A percentile compares a stretch with the other conserved stretches of the same genome.
These are phyloP conservation scores for Drosophila kambysellisi DNA, from an alignment of 2,888 invertebrate species.

Conservation along the genomic window DNA sequence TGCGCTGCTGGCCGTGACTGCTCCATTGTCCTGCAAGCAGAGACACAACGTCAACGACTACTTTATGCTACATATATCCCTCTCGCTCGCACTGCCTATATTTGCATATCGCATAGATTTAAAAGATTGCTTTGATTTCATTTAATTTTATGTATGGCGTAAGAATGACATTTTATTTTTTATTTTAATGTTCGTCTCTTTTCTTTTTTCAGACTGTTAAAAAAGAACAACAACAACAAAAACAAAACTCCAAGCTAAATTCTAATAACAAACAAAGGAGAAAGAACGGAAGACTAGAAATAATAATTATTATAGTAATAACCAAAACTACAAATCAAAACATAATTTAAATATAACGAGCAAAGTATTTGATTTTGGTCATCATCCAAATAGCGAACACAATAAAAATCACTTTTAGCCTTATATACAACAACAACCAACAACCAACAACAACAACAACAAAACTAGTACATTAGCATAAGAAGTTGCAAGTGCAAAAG, in stretches of 20 bases:
- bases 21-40: not conserved
- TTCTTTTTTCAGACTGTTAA: slow-evolving; percentile 61
- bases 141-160: too few species aligned
- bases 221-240: slow-evolving; percentile 63
- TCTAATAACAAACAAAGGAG: slow-evolving; percentile 58
- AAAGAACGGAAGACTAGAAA: slow-evolving; percentile 72
- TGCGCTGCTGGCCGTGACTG: not conserved
- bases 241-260: slow-evolving; percentile 53
- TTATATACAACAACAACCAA: slow-evolving; percentile 63
- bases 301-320: slow-evolving; percentile 52
- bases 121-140: not conserved
- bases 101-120: not conserved
- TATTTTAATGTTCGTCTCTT: not conserved
- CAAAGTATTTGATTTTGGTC: slow-evolving; percentile 59
- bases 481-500: slow-evolving; percentile 16
- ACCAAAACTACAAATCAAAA: slow-evolving; percentile 50
- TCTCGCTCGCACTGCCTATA: not conserved
- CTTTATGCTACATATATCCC: not conserved
- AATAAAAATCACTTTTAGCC: slow-evolving; percentile 67
- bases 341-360: slow-evolving; percentile 34
- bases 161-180: not conserved
- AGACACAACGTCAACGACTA: not conserved
- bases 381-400: slow-evolving; percentile 34
- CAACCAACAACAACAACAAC: slow-evolving; percentile 26
- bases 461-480: slow-evolving; percentile 49